Base-by-base conservation (phyloP, 2,113 vertebrate genomes). In the Corydoras maculifer region DNA sequence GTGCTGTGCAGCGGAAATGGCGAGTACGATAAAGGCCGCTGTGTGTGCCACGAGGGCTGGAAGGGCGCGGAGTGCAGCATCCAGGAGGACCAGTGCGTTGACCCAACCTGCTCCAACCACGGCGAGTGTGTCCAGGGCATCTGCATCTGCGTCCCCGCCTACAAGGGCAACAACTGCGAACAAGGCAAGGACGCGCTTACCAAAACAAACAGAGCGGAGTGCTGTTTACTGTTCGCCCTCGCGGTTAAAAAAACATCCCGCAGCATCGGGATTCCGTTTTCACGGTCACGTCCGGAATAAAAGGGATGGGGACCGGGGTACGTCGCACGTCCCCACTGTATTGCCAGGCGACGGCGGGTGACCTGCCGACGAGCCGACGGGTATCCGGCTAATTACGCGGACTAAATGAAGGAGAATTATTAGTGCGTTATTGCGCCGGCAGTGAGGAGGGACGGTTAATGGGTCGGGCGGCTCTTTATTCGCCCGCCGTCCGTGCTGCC, bases 1-100 rank as follows among this genome's bases (percentile, higher is more conserved):
- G 95, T 98, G 79, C 87, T 98, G 77, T 98, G 96, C 87, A 95
- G 92, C 0, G 95, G 94, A 7, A 98, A 98, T 35, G 96, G 96
- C 66, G 89, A 97, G 69, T 98, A 98, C 0, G 95, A 96, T 78
- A 96, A 95, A 74, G 96, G 96, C 62, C 90, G 94, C 80, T 98
- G 96, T 5, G 88, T 93, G 75, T 98, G 96, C 76, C 90, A 92
- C 53, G 87, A 87, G 0, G 94, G 94, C 3, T 98, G 95, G 94
- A 98, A 98, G 79, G 96, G 96, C 30, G 88, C 94, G 0, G 96
- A 98, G 82, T 98, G 96, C 13, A 94, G 96, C 3, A 92, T 98
- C 70, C 94, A 95, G 55, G 94, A 95, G 78, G 94, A 94, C 50
- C 94, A 98, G 74, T 98, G 96, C 50, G 92, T 97, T 63, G 96